A percentile compares a stretch with the other conserved stretches of the same genome.
Conservation (phyloP, 2,797 vertebrate genomes). For the Octomys mimax region DNA sequence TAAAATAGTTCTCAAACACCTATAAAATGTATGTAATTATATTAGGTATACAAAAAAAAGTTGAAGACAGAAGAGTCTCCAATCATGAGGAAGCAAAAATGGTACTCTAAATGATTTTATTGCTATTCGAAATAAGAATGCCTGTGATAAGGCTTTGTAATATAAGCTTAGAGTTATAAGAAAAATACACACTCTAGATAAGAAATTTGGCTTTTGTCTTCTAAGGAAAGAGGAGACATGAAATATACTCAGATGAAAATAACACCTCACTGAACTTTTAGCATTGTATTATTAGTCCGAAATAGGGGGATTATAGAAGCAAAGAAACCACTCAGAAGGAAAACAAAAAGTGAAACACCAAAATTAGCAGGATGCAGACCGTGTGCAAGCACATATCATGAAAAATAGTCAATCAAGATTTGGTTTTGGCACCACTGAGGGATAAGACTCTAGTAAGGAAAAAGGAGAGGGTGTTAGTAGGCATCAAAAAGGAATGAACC, state of each 20-base stretch:
- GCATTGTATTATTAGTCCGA: background rate
- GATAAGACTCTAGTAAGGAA: background rate
- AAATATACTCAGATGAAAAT: background rate
- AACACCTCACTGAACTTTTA: background rate
- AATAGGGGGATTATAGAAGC: background rate
- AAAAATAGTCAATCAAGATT: slow-evolving; percentile 48
- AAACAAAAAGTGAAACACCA: slow-evolving; percentile 3
- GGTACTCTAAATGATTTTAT: background rate
- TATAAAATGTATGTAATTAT: background rate
- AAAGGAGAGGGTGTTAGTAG: background rate
- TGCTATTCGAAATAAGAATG: background rate
- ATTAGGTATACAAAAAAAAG: background rate
- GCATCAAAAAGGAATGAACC: background rate
- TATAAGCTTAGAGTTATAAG: background rate
- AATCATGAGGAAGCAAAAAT: background rate
- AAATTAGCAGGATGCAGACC: slow-evolving; percentile 53
- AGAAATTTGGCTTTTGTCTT: slow-evolving; percentile 39
- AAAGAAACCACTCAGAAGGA: slow-evolving; percentile 16
- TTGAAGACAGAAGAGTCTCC: slow-evolving; percentile 10
- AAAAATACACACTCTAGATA: background rate
- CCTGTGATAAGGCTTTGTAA: background rate
- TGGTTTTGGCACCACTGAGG: background rate
- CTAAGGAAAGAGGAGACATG: background rate
- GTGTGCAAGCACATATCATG: slow-evolving; percentile 35
- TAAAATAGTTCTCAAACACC: slow-evolving; percentile 14